phyloP scores from a whole-genome alignment of 2,113 vertebrate genomes.

The Numenius arquata region DNA sequence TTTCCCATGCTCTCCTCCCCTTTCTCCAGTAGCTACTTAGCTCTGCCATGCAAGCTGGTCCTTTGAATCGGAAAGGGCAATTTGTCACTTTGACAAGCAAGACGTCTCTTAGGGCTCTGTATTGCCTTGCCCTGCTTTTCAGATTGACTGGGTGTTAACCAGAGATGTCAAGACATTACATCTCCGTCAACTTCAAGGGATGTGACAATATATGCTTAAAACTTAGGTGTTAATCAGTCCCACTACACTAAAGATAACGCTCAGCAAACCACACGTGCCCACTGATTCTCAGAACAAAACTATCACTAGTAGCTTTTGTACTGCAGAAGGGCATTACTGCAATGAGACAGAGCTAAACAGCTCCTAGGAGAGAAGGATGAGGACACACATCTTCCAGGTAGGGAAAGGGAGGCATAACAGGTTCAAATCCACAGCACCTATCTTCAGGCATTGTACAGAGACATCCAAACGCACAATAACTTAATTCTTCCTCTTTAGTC shows the following conservation, averaged over 20 bases:
- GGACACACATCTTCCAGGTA: background rate
- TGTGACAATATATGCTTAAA: background rate
- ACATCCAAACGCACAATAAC: background rate
- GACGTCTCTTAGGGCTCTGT: background rate
- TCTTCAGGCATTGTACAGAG: background rate
- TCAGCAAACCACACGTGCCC: background rate
- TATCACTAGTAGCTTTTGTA: background rate
- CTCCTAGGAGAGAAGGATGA: background rate
- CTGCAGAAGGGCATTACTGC: background rate
- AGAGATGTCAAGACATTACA: background rate
- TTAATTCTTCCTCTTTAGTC: background rate
- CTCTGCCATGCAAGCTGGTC: background rate
- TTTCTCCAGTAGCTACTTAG: slow-evolving; percentile 12
- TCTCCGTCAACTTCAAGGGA: background rate
- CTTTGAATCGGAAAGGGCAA: slow-evolving; percentile 45
- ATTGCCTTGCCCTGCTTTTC: slow-evolving; percentile 10
- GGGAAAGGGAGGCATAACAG: background rate
- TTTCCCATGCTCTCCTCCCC: slow-evolving; percentile 50
- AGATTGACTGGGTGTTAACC: slow-evolving; percentile 22
- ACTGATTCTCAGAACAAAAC: background rate
- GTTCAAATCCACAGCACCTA: background rate
- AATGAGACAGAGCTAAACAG: background rate
- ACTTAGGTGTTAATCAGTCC: background rate
- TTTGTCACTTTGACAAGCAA: slow-evolving; percentile 55
- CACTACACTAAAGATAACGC: background rate